A percentile compares a stretch with the other conserved stretches of the same genome.
phyloP scores from a whole-genome alignment of 2,797 vertebrate genomes.

The Channa striata region DNA sequence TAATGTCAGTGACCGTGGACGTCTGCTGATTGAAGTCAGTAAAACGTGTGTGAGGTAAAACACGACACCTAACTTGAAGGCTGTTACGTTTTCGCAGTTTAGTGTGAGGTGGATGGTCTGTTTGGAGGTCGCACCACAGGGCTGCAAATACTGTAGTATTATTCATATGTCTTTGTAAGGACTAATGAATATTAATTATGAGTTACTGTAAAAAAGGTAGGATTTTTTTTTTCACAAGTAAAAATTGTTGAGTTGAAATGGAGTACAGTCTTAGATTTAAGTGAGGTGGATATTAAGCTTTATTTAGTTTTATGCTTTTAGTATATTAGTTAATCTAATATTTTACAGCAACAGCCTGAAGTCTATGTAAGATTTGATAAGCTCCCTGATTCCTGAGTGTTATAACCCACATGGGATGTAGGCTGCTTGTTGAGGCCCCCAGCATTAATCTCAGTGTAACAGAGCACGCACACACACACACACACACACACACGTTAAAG shows the following conservation, averaged over 20 bases:
- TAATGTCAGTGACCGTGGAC: constrained; percentile 6
- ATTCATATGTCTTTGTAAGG: no score
- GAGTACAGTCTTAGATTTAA: neutral
- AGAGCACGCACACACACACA: constrained; percentile 22
- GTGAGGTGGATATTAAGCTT: neutral
- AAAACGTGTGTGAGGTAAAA: constrained; percentile 6
- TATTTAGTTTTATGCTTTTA: constrained; percentile 18
- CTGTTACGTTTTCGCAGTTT: constrained; percentile 1
- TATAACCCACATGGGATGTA: constrained; percentile 47
- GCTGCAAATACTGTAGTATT: no score
- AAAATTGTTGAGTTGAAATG: neutral
- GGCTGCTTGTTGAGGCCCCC: constrained; percentile 29
- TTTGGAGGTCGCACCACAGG: neutral
- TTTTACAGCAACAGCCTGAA: constrained; percentile 38
- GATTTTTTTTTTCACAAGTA: neutral
- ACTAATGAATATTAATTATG: no score
- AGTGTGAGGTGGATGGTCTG: constrained; percentile 1
- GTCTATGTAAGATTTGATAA: constrained; percentile 53
- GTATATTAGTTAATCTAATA: constrained; percentile 45
- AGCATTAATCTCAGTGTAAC: constrained; percentile 30
- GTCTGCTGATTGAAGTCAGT: neutral
- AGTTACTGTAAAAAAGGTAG: neutral
- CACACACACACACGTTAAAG: neutral
- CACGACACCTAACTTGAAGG: neutral
- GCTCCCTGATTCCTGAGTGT: constrained; percentile 42